A percentile compares a stretch with the other conserved stretches of the same genome.
phyloP scores from a whole-genome alignment of 2,797 vertebrate species.

The Xenentodon cancila region DNA sequence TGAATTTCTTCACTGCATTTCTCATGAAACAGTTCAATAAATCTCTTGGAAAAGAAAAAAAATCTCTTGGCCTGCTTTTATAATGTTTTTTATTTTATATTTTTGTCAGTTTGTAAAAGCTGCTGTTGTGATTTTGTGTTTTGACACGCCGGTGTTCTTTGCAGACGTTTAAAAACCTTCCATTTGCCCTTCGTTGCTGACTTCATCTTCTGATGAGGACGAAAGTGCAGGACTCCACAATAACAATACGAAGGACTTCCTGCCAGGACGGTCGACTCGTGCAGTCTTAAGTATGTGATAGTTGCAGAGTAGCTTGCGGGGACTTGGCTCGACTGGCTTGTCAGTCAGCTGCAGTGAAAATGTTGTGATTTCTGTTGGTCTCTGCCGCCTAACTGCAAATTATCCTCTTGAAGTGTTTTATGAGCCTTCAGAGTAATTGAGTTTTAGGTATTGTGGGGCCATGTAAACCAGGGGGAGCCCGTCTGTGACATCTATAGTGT shows the following conservation, averaged over 20 bases:
- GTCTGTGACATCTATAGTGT: constrained; percentile 9
- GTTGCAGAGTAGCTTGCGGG: not conserved
- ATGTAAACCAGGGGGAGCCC: constrained; percentile 41
- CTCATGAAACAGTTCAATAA: not conserved
- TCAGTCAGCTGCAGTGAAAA: constrained; percentile 15
- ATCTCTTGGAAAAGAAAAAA: not conserved
- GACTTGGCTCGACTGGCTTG: not conserved
- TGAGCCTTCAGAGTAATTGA: constrained; percentile 52
- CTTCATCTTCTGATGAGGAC: not conserved
- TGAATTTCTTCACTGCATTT: constrained; percentile 2
- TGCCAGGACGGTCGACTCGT: not conserved
- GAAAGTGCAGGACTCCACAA: not conserved
- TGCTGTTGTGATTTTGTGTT: not conserved
- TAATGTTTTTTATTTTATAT: not conserved
- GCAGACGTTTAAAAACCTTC: not conserved
- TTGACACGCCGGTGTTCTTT: not conserved
- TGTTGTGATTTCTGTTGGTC: constrained; percentile 26
- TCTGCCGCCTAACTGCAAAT: constrained; percentile 10
- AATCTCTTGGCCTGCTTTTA: not conserved
- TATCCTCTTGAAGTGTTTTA: constrained; percentile 31
- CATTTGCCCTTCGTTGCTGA: not conserved
- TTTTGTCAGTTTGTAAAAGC: not conserved
- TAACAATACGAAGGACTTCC: not conserved
- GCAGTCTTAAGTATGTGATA: not conserved
- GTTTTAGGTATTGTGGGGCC: constrained; percentile 61